Conservation (phyloP, 2,113 vertebrate species). For the Phrynosoma blainvillii region DNA sequence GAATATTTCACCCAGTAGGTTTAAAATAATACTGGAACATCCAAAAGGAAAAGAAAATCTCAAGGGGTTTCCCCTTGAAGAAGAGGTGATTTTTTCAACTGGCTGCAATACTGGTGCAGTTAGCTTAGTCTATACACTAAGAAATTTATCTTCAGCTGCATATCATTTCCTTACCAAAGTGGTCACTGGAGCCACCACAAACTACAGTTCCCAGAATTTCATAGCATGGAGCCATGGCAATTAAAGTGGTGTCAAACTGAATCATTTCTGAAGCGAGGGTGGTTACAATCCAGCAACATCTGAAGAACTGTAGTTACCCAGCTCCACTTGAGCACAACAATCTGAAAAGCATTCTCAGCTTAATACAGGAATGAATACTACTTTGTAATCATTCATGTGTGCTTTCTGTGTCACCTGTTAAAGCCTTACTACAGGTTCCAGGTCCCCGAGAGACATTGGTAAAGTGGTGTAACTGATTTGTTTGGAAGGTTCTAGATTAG, state of each 20-base stretch:
- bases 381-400: background rate
- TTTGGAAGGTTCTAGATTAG: background rate
- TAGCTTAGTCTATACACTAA: no score
- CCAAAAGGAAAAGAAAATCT: rapidly evolving
- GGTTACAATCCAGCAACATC: no score
- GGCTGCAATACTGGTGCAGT: background rate
- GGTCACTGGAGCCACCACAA: no score
- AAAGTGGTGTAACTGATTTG: background rate
- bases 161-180: background rate
- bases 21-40: background rate
- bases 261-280: no score
- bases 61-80: background rate
- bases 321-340: background rate
- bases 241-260: no score
- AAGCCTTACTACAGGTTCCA: background rate
- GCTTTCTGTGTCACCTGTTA: background rate
- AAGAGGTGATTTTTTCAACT: background rate
- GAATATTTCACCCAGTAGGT: rapidly evolving
- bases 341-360: background rate
- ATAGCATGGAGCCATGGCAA: no score
- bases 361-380: background rate
- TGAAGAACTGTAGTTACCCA: no score
- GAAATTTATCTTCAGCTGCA: background rate
- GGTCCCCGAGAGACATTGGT: background rate
- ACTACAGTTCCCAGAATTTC: no score